Conservation (phyloP, 1,140 invertebrate species). For the Grapholita molesta region DNA sequence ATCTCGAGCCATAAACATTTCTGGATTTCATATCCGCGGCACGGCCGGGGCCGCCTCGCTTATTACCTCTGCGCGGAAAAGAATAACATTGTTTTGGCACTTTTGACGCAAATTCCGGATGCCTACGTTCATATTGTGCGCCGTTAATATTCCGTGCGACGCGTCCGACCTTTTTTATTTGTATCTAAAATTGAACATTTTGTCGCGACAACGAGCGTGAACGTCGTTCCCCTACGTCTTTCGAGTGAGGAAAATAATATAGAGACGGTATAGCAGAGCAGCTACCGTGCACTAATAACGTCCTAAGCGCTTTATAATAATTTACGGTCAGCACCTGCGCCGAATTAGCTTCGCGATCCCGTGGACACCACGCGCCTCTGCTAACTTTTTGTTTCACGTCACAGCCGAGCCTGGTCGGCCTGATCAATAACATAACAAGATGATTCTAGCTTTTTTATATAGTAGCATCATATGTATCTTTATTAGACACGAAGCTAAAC, state of each 20-base stretch:
- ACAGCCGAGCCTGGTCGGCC: neutral
- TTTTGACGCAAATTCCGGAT: constrained; percentile 75
- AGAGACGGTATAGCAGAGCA: constrained; percentile 41
- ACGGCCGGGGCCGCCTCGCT: constrained; percentile 58
- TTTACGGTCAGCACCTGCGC: constrained; percentile 39
- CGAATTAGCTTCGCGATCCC: constrained; percentile 22
- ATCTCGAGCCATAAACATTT: constrained; percentile 69
- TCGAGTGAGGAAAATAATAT: constrained; percentile 70
- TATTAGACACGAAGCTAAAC: no score
- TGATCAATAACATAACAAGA: neutral
- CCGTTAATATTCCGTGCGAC: constrained; percentile 75
- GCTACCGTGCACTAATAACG: constrained; percentile 56
- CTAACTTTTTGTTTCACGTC: neutral
- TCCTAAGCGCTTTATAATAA: constrained; percentile 29
- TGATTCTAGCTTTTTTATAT: no score
- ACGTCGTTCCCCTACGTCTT: constrained; percentile 51
- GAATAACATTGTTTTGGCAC: constrained; percentile 74
- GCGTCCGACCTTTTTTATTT: constrained; percentile 78
- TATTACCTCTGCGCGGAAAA: constrained; percentile 73
- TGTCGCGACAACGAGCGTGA: constrained; percentile 69
- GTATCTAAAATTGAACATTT: constrained; percentile 78
- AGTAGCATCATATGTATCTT: no score
- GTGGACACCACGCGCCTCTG: neutral
- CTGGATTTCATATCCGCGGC: constrained; percentile 72
- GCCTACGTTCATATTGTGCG: constrained; percentile 75